Evolutionary conservation across 2,888 invertebrate species (phyloP).

Genomic region (Luperina nickerlii): DNA sequence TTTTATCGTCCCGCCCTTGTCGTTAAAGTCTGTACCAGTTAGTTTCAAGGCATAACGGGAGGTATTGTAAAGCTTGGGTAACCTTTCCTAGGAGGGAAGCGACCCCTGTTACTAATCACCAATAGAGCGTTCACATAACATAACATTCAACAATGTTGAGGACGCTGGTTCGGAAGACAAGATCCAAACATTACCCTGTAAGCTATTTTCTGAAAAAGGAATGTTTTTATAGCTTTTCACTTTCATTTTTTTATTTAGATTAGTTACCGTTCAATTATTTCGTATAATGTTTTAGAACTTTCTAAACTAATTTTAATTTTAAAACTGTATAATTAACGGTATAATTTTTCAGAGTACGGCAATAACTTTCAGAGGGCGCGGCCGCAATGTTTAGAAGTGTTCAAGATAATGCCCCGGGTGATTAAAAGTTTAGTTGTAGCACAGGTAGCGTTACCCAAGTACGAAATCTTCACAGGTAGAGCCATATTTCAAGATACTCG

Average conservation of each 20-base stretch:
- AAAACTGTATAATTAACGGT: slow-evolving; percentile 15
- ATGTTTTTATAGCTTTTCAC: neutral
- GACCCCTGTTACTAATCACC: slow-evolving; percentile 38
- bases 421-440: slow-evolving; percentile 68
- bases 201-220: neutral
- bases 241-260: slow-evolving; percentile 7
- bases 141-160: slow-evolving; percentile 24
- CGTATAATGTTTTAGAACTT: neutral
- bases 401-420: slow-evolving; percentile 58
- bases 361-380: slow-evolving; percentile 42
- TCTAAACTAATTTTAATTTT: neutral
- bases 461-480: slow-evolving; percentile 72
- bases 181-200: neutral
- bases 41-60: slow-evolving; percentile 1
- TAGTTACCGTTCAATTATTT: neutral
- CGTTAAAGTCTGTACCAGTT: slow-evolving; percentile 35
- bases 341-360: slow-evolving; percentile 46
- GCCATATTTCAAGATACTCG: slow-evolving; percentile 78
- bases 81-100: neutral
- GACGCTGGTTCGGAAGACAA: neutral
- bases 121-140: slow-evolving; percentile 20
- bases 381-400: slow-evolving; percentile 56
- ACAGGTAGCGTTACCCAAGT: slow-evolving; percentile 63
- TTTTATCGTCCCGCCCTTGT: slow-evolving; percentile 22
- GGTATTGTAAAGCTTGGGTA: slow-evolving; percentile 21